phyloP scores from a whole-genome alignment of 2,797 vertebrate genomes.

The Carcharodon carcharias region DNA sequence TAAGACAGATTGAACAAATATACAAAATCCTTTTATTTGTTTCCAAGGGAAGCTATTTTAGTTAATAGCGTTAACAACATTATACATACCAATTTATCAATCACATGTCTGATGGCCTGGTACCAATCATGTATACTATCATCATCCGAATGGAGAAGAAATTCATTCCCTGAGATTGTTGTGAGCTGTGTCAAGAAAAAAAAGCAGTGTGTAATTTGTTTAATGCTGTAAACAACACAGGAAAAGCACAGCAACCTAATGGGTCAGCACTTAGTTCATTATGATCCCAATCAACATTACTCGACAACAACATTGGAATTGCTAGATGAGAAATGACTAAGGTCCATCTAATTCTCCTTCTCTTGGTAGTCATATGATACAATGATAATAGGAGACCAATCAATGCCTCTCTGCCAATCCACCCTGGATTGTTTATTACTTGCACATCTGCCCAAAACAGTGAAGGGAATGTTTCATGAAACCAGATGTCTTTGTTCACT shows the following conservation, averaged over 20 bases:
- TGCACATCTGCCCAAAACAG: not conserved
- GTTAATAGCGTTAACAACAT: constrained; percentile 39
- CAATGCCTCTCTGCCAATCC: not conserved
- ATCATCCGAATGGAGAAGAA: constrained; percentile 79
- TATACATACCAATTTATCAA: constrained; percentile 77
- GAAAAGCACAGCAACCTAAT: not conserved
- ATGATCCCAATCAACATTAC: not conserved
- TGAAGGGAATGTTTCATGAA: not conserved
- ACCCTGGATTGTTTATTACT: constrained; percentile 2
- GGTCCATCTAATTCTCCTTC: not conserved
- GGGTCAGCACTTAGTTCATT: not conserved
- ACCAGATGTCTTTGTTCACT: not conserved
- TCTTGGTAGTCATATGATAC: not conserved
- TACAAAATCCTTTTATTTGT: constrained; percentile 17
- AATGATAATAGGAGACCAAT: not conserved
- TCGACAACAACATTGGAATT: not conserved
- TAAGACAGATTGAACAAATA: constrained; percentile 30
- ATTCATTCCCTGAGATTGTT: constrained; percentile 78
- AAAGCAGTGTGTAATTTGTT: constrained; percentile 17
- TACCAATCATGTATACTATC: constrained; percentile 79
- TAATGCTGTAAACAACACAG: not conserved
- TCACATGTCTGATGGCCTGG: constrained; percentile 72
- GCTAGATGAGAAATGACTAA: not conserved
- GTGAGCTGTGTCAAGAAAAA: constrained; percentile 66
- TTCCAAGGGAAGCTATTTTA: constrained; percentile 26